Base-by-base conservation (phyloP, 37 sponge, comb jelly and placozoan species). In the Geodia barretti region DNA sequence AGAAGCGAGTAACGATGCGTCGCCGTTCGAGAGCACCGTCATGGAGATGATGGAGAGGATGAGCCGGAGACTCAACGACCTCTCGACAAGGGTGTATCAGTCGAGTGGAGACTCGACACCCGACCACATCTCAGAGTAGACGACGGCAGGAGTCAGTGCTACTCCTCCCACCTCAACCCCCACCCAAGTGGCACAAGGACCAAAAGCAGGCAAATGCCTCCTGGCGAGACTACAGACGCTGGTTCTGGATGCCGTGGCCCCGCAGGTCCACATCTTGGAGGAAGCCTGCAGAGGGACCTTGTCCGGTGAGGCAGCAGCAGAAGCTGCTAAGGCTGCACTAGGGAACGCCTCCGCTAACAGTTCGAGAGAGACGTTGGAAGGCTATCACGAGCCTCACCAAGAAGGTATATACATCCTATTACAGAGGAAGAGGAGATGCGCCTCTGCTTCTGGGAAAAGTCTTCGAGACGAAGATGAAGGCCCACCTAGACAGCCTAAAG, bases 171-270 rank as follows among this genome's bases (percentile, higher is more conserved):
- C n/a, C n/a, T n/a, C n/a, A n/a, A n/a, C n/a, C n/a, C n/a, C n/a
- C n/a, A n/a, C n/a, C n/a, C n/a, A n/a, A n/a, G n/a, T n/a, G n/a
- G n/a, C 54, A 47, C 11, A 47, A 14, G 54, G 54, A 47, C 11
- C 54, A 47, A 47, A 47, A 47, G 14, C 54, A 47, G 54, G 54
- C 14, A 47, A 14, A 47, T 47, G 54, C 54, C 54, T 47, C 54
- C 54, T 35, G 39, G 70, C 70, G 19, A 73, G 58, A 29, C 29
- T 25, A 5, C 74, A 73, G 29, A 73, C 74, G 3, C 31, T 73
- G 25, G 8, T 43, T 5, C 54, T 73, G 4, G 74, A 73, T 29
- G 74, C 74, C 19, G 74, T 73, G 31, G 74, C 74, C 25, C 74
- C 74, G 8, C 58, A 42, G 58, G n/a, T 24, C 28, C 8, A 43